Conservation (phyloP, 2,888 invertebrate genomes). For the Sminthurides aquaticus region DNA sequence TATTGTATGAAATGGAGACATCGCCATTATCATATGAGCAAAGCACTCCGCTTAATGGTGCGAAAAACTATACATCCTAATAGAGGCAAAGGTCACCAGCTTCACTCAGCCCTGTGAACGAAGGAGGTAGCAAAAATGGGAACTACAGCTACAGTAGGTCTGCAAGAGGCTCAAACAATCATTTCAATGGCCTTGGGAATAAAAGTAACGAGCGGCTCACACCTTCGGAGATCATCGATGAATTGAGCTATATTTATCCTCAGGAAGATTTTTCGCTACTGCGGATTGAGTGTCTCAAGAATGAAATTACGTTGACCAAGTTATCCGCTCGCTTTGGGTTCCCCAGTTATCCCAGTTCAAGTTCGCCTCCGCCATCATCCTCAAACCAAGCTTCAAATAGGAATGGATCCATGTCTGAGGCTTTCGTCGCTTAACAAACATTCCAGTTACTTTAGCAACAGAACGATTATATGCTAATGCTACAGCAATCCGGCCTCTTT, state of each 20-base stretch:
- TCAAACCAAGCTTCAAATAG: slow-evolving; percentile 8
- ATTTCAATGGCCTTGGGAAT: slow-evolving; percentile 15
- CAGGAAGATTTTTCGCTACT: slow-evolving; percentile 39
- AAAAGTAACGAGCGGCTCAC: slow-evolving; percentile 9
- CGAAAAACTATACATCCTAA: slow-evolving; percentile 10
- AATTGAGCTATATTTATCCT: slow-evolving; percentile 38
- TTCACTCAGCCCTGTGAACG: not conserved
- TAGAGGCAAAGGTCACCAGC: slow-evolving; percentile 10
- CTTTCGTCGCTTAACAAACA: slow-evolving; percentile 36
- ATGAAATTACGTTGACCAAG: slow-evolving; percentile 41
- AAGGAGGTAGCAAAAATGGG: not conserved
- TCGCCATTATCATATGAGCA: not conserved
- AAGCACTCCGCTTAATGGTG: not conserved
- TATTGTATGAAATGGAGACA: slow-evolving; percentile 9
- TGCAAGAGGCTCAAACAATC: slow-evolving; percentile 5
- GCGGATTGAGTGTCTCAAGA: slow-evolving; percentile 35
- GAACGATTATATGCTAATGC: slow-evolving; percentile 36
- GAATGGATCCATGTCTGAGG: slow-evolving; percentile 10
- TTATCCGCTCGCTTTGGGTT: slow-evolving; percentile 25
- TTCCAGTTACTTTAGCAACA: slow-evolving; percentile 37
- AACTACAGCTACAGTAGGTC: too few species aligned
- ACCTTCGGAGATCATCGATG: slow-evolving; percentile 36
- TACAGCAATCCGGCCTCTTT: slow-evolving; percentile 36
- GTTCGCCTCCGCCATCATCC: slow-evolving; percentile 16
- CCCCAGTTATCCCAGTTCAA: slow-evolving; percentile 15